Conservation (phyloP, 1,140 invertebrate genomes). For the Chlorops oryzae region DNA sequence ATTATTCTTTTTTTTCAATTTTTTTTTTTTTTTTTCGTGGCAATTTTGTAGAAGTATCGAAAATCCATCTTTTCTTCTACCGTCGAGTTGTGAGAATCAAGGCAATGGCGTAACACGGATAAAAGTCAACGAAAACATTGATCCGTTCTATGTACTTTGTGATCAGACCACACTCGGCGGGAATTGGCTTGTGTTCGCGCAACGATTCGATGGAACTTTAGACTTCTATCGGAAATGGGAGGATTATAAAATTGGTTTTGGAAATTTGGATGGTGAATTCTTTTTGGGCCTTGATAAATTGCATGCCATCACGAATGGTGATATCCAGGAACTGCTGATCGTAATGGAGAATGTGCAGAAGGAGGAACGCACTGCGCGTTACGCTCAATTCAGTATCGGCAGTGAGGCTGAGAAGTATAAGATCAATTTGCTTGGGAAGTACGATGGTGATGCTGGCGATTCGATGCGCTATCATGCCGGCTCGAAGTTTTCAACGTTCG, state of each 20-base stretch:
- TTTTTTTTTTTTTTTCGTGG: no score
- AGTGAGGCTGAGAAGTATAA: conserved; percentile 60
- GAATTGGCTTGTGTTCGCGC: conserved; percentile 60
- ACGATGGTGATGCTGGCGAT: conserved; percentile 61
- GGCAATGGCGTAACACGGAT: conserved; percentile 26
- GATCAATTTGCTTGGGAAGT: conserved; percentile 57
- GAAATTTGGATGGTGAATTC: conserved; percentile 55
- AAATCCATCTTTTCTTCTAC: no score
- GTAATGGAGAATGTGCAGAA: conserved; percentile 56
- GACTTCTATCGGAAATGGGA: conserved; percentile 57
- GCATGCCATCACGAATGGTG: conserved; percentile 52
- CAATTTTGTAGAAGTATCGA: no score
- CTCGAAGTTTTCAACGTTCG: conserved; percentile 64
- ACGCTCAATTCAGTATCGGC: conserved; percentile 59
- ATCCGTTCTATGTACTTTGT: conserved; percentile 59
- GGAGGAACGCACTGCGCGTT: conserved; percentile 54
- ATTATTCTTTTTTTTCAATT: no score
- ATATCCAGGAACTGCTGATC: conserved; percentile 56
- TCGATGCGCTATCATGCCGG: conserved; percentile 64
- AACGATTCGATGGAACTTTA: conserved; percentile 56
- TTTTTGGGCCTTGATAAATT: conserved; percentile 59
- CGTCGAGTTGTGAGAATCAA: conserved; percentile 21
- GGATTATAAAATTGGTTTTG: conserved; percentile 60
- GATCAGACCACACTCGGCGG: conserved; percentile 49
- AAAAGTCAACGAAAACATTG: conserved; percentile 5